Conservation (phyloP, 1,140 invertebrate species). For the Drosophila santomea region DNA sequence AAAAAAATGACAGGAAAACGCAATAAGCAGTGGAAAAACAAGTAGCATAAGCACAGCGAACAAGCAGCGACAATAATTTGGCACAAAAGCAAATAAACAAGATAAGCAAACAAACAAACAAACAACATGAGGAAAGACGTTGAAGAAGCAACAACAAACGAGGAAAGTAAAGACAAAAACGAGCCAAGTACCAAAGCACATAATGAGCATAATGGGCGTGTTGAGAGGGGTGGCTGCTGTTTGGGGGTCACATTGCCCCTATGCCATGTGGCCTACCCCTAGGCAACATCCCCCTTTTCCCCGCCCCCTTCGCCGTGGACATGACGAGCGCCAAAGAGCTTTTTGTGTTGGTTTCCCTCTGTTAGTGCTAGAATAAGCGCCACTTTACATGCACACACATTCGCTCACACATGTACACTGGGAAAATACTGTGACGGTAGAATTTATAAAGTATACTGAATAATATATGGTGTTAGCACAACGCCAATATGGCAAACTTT, state of each 20-base stretch:
- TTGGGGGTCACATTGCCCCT: slow-evolving; percentile 25
- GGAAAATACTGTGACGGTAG: too few relatives aligned
- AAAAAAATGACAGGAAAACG: slow-evolving; percentile 39
- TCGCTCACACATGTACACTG: slow-evolving; percentile 10
- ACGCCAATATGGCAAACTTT: too few relatives aligned
- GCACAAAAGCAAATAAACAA: slow-evolving; percentile 68
- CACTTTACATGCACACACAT: slow-evolving; percentile 56
- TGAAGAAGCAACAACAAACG: slow-evolving; percentile 24
- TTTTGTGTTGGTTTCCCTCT: slow-evolving; percentile 56
- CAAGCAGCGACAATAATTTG: slow-evolving; percentile 65
- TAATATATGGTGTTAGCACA: too few relatives aligned
- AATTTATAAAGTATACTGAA: not conserved
- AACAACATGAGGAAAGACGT: slow-evolving; percentile 13
- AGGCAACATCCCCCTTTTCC: not conserved
- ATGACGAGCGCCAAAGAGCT: slow-evolving; percentile 62
- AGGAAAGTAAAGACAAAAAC: slow-evolving; percentile 51
- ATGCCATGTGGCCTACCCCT: not conserved
- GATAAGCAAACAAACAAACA: slow-evolving; percentile 44
- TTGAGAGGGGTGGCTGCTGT: slow-evolving; percentile 9
- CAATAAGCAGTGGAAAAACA: slow-evolving; percentile 59
- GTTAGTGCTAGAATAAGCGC: slow-evolving; percentile 66
- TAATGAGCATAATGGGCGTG: slow-evolving; percentile 69
- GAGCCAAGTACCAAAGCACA: slow-evolving; percentile 62
- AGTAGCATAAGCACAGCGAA: slow-evolving; percentile 44
- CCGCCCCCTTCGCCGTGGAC: not conserved